Conservation (phyloP, 2,113 vertebrate genomes). For the Myxocyprinus asiaticus region DNA sequence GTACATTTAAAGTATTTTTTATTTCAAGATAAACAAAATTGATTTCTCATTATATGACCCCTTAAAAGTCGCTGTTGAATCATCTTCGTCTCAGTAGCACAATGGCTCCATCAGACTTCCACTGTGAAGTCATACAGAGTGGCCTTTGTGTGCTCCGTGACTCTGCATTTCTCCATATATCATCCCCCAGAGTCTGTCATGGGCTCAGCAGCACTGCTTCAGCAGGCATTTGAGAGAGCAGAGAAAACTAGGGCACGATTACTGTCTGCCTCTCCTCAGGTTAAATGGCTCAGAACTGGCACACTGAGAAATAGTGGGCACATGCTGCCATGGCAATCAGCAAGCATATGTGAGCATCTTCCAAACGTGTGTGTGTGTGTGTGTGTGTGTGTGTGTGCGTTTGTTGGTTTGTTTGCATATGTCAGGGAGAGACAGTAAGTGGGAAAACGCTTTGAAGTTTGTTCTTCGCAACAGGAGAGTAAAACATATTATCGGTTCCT, state of each 20-base stretch:
- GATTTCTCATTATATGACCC: neutral
- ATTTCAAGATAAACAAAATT: neutral
- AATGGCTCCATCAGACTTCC: conserved; percentile 33
- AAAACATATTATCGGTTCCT: neutral
- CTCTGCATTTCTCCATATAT: conserved; percentile 56
- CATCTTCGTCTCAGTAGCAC: conserved; percentile 23
- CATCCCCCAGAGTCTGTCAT: conserved; percentile 1
- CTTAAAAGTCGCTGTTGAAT: conserved; percentile 11
- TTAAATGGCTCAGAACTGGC: conserved; percentile 30
- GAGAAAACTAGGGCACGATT: conserved; percentile 25
- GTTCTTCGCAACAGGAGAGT: neutral
- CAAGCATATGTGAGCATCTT: conserved; percentile 42
- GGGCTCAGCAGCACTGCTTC: neutral
- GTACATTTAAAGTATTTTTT: no score
- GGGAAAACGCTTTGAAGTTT: neutral
- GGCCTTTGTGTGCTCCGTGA: conserved; percentile 59
- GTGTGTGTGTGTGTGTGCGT: neutral
- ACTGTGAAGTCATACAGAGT: conserved; percentile 44
- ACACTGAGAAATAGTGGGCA: conserved; percentile 40
- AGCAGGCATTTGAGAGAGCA: neutral
- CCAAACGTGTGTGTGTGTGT: conserved; percentile 20
- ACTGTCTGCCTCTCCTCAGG: conserved; percentile 36
- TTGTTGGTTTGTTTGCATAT: conserved; percentile 2
- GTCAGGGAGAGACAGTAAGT: neutral
- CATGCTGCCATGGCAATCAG: conserved; percentile 64